Base-by-base conservation (phyloP, 2,113 vertebrate genomes). In the Axis porcinus region DNA sequence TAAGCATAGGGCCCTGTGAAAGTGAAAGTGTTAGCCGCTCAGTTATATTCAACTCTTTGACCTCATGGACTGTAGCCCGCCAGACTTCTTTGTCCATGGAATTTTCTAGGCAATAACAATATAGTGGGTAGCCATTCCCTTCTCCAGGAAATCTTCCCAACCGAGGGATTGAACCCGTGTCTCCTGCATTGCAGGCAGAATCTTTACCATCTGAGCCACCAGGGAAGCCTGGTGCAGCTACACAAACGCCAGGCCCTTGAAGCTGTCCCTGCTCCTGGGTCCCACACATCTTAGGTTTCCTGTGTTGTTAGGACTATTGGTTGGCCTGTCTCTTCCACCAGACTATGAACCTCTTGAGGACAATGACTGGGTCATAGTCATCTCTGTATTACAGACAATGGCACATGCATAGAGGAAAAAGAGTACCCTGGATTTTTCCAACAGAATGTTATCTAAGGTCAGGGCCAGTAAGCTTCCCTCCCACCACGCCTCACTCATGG, bases 401-500 rank as follows among this genome's bases (percentile, higher is more conserved):
- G 3, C 27, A 85, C 2, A 10, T 25, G 1, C 36, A 54, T n/a
- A 64, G 11, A 33, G 57, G 12, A 91, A 85, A 50, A 13, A 60
- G 45, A 86, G 15, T 33, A 36, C 36, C 23, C 12, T 36, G 6
- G 43, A 55, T 30, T 95, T 86, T 96, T 54, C 60, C 45, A 88
- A 78, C 1, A 70, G n/a, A 30, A 70, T 6, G 33, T 54, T 94
- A 89, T 88, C 43, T 62, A 83, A 84, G 14, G 5, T 30, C 2
- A 3, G 25, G 13, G 15, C 55, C 33, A 47, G 23, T 11, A 25
- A 21, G 6, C 45, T 79, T 91, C 13, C 27, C 58, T n/a, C 17
- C 15, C 23, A 33, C 9, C 2, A 3, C 4, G 2, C 7, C 9
- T 45, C 7, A 33, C 5, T 82, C 86, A 27, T 2, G 1, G 23